Conservation (phyloP, 2,113 vertebrate species). For the Ochotona princeps region DNA sequence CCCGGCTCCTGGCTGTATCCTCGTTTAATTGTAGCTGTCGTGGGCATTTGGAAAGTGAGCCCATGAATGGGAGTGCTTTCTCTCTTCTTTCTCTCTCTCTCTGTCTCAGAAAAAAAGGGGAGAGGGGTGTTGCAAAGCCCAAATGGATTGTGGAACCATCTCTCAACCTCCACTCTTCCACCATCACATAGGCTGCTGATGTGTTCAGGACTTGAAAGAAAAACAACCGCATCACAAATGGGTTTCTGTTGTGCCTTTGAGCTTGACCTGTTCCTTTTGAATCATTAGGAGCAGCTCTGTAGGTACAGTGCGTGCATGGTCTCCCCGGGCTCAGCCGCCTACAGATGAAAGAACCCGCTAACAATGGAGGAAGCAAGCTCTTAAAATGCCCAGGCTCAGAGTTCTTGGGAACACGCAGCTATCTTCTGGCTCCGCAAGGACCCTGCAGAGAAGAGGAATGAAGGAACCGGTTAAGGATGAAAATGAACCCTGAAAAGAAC, state of each 20-base stretch:
- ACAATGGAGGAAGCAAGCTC: background rate
- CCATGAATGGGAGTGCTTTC: too few species aligned
- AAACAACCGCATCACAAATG: constrained; percentile 70
- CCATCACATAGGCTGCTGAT: constrained; percentile 17
- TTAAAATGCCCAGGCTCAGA: constrained; percentile 57
- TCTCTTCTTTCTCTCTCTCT: too few species aligned
- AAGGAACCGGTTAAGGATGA: constrained; percentile 22
- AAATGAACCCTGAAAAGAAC: constrained; percentile 40
- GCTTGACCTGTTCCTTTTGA: constrained; percentile 64
- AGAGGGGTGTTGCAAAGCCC: background rate
- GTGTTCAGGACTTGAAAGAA: constrained; percentile 69
- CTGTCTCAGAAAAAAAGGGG: too few species aligned
- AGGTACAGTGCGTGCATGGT: background rate
- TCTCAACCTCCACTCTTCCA: background rate
- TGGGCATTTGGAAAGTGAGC: too few species aligned
- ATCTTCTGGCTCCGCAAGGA: constrained; percentile 26
- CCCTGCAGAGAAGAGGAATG: background rate
- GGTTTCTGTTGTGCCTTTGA: constrained; percentile 76
- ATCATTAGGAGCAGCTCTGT: constrained; percentile 55
- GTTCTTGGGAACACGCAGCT: constrained; percentile 44
- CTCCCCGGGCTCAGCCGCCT: constrained; percentile 47
- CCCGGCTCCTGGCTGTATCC: too few species aligned
- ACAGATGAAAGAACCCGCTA: constrained; percentile 51
- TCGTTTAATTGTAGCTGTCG: too few species aligned
- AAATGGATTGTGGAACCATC: constrained; percentile 37